Base-by-base conservation (phyloP, 35 echinoderm and acorn worm species). In the Apostichopus japonicus region DNA sequence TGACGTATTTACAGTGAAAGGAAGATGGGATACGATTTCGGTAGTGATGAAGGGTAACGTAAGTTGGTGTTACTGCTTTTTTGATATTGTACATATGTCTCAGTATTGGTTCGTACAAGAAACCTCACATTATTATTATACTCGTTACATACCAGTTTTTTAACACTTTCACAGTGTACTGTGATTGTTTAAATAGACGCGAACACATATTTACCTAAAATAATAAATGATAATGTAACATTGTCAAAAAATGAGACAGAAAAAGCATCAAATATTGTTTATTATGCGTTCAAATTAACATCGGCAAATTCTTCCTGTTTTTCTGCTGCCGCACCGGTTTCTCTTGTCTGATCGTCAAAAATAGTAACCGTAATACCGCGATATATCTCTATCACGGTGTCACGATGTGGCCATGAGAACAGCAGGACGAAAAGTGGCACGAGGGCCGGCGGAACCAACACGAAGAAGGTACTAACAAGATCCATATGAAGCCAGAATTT, bases 391-490 rank as follows among this genome's bases (percentile, higher is more conserved):
- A 1, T 72, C 16, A 89, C 86, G 8, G 24, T 33, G 17, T 89
- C 86, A 10, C 86, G 59, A 72, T 89, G 86, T 53, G 67, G 27
- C 86, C 86, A 89, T 15, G 86, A 89, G 19, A 89, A 89, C 2
- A 67, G 5, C 86, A 89, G 71, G 13, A 89, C 53, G 61, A 89
- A 73, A 25, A 72, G 4, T 16, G 86, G 86, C 6, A 65, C 61
- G 1, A 89, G 7, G 25, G 86, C 62, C 2, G 86, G 62, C 9
- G 86, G 86, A 11, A 89, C 56, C 11, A 89, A 6, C 10, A 72
- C 86, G 19, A 89, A 89, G 63, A 89, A 89, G 61, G 33, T 25
- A 56, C 86, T 89, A 4, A 72, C 62, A 7, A 52, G 23, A 16
- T 89, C 86, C 86, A 89, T 89, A 6, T 72, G 16, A 54, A 89